phyloP scores from a whole-genome alignment of 2,113 vertebrate genomes.

The Laticauda laticaudata region DNA sequence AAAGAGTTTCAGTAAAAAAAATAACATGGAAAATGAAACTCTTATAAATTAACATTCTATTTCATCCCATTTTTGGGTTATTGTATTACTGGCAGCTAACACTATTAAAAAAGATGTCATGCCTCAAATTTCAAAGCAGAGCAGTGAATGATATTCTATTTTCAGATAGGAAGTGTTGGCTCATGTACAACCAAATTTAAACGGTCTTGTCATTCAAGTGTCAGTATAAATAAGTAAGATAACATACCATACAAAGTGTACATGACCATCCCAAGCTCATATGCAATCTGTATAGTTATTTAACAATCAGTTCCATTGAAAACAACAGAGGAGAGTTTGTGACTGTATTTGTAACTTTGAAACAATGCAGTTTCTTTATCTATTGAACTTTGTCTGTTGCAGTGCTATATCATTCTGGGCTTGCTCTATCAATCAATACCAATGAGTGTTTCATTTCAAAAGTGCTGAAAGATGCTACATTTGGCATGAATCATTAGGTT shows the following conservation, averaged over 20 bases:
- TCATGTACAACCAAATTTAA: background rate
- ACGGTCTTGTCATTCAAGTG: background rate
- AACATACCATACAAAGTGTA: background rate
- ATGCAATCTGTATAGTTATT: background rate
- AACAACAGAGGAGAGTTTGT: background rate
- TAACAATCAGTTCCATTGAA: background rate
- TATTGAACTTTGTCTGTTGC: background rate
- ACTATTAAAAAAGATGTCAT: background rate
- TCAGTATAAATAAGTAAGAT: background rate
- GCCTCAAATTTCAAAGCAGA: background rate
- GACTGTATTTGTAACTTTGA: background rate
- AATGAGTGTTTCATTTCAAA: constrained; percentile 10
- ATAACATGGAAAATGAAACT: background rate
- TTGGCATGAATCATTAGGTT: constrained; percentile 17
- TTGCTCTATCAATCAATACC: constrained; percentile 17
- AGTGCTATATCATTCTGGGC: background rate
- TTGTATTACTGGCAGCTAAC: background rate
- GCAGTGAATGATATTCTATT: background rate
- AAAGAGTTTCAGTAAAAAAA: background rate
- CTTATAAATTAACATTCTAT: background rate
- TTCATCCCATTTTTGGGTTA: background rate
- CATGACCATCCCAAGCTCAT: background rate
- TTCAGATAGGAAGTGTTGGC: background rate
- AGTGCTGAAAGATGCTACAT: constrained; percentile 3
- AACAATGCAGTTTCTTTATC: background rate